Base-by-base conservation (phyloP, 2,888 invertebrate species). In the Molanna angustata region DNA sequence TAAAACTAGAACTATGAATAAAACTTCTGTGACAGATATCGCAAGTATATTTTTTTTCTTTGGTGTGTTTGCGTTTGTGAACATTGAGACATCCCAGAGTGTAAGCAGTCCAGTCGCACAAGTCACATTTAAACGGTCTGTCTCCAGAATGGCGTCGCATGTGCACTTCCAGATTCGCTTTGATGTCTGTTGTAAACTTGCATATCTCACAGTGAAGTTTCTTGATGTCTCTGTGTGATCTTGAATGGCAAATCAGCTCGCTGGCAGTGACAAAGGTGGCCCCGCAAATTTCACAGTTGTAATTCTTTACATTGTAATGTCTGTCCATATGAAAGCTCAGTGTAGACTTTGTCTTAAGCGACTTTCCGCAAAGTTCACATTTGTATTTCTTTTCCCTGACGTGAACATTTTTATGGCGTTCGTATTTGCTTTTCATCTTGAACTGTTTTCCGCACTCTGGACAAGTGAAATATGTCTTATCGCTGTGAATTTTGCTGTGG, bases 211-310 rank as follows among this genome's bases (percentile, higher is more conserved):
- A 39, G 4, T 16, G 14, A 17, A 39, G 17, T 39, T 16, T 39
- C n/a, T 65, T 62, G n/a, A 55, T 43, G 42, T 54, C 66, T 40
- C 55, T 66, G 60, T 76, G 76, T 57, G 67, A 74, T 53, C 65
- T 69, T 56, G 66, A 71, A 49, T 77, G 76, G 57, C 72, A 74
- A 9, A 65, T 56, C 56, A 77, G 62, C 60, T 76, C 76, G 22
- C 74, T 71, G 45, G 68, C 67, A 42, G 76, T 73, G 2, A 76
- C 71, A 68, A 76, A 77, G 43, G 71, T 73, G 40, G 67, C 67
- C 6, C 76, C 76, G 65, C 76, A 77, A 32, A 71, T 70, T 61
- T 76, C 76, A 65, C 76, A 77, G 51, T 67, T 76, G 49, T 66
- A 77, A 60, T 76, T 73, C 43, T 66, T 66, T 37, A 77, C 68